Conservation (phyloP, 2,888 invertebrate species). For the Luffia ferchaultella region DNA sequence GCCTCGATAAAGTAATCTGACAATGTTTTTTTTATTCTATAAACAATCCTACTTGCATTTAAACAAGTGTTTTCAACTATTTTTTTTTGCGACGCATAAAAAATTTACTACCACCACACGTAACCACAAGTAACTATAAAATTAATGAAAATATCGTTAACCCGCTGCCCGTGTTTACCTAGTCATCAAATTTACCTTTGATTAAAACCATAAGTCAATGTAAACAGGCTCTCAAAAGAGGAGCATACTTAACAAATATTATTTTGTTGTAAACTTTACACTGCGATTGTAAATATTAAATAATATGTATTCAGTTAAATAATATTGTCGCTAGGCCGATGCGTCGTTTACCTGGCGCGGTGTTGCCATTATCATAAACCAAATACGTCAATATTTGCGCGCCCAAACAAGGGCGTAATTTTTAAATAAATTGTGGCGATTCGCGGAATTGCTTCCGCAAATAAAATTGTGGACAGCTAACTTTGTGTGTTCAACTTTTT, state of each 20-base stretch:
- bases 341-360: slow-evolving; percentile 41
- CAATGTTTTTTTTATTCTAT: too few relatives aligned
- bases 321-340: slow-evolving; percentile 46
- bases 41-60: too few relatives aligned
- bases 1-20: too few relatives aligned
- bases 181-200: slow-evolving; percentile 53
- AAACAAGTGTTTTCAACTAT: neutral
- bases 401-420: slow-evolving; percentile 66
- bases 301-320: slow-evolving; percentile 58
- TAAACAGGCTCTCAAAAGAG: slow-evolving; percentile 58
- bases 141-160: neutral
- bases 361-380: slow-evolving; percentile 67
- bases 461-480: slow-evolving; percentile 52
- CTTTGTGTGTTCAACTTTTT: slow-evolving; percentile 51
- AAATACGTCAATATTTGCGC: slow-evolving; percentile 66
- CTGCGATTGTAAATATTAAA: slow-evolving; percentile 61
- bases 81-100: too few relatives aligned
- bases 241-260: slow-evolving; percentile 62
- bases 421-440: slow-evolving; percentile 68
- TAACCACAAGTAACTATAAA: too few relatives aligned
- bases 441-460: slow-evolving; percentile 64
- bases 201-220: slow-evolving; percentile 51
- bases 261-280: slow-evolving; percentile 62
- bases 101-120: too few relatives aligned
- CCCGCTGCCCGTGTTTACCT: slow-evolving; percentile 22